phyloP scores from a whole-genome alignment of 2,797 vertebrate genomes.

The Neolamprologus multifasciatus region DNA sequence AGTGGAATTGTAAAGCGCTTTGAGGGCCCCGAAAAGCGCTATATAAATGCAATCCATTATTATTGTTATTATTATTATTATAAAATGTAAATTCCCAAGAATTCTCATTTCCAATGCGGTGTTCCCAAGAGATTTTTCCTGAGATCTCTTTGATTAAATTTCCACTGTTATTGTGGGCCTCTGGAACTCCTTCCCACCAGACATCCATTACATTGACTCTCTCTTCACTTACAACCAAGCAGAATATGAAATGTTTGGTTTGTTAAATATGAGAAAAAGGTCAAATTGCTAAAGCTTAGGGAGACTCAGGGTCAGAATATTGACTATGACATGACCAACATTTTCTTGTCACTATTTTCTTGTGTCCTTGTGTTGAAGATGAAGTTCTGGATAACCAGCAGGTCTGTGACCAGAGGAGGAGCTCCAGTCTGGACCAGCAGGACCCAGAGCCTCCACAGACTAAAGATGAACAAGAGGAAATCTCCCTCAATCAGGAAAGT shows the following conservation, averaged over 20 bases:
- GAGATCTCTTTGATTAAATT: background rate
- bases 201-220: background rate
- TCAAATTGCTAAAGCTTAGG: background rate
- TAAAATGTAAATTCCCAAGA: background rate
- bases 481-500: no score
- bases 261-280: background rate
- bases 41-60: no score
- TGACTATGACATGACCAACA: fast-evolving
- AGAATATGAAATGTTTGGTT: background rate
- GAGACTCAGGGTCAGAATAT: fast-evolving
- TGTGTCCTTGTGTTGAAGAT: background rate
- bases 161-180: background rate
- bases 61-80: background rate
- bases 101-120: background rate
- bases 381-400: background rate
- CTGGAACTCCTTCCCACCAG: background rate
- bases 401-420: background rate
- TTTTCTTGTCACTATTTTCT: background rate
- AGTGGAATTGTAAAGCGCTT: no score
- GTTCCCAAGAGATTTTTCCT: background rate
- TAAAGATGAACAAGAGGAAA: no score
- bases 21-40: no score
- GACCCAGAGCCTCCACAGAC: no score
- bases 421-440: no score
- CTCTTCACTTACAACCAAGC: fast-evolving